Conservation (phyloP, 2,888 invertebrate genomes). For the Phyto melanocephala region DNA sequence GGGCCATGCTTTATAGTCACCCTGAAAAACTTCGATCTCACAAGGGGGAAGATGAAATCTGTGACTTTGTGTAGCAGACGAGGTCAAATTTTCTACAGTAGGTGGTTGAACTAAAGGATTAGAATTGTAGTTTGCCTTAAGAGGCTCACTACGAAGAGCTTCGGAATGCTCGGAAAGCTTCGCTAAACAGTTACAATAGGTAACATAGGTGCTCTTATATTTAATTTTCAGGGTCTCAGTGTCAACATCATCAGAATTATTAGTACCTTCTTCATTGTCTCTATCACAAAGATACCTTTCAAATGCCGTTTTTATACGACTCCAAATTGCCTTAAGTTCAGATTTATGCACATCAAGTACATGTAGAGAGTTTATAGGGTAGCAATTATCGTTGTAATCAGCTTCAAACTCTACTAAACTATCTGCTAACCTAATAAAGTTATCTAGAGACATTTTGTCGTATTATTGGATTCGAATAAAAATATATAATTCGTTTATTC, state of each 20-base stretch:
- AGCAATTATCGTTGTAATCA: background rate
- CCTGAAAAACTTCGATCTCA: background rate
- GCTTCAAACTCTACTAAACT: background rate
- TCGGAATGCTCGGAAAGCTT: background rate
- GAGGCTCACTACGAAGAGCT: background rate
- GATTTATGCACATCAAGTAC: background rate
- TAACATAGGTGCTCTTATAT: background rate
- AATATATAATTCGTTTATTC: no score
- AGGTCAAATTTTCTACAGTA: background rate
- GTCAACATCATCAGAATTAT: background rate
- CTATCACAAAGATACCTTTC: background rate
- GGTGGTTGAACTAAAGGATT: no score
- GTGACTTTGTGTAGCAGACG: background rate
- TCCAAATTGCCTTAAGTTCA: background rate
- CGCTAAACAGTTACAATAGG: background rate
- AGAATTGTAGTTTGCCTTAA: background rate
- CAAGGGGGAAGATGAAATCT: background rate
- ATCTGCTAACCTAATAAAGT: no score
- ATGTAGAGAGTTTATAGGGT: background rate
- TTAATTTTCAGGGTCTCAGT: background rate
- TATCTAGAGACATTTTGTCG: no score
- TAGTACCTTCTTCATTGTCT: background rate
- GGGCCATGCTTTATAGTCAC: conserved; percentile 10
- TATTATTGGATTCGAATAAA: no score
- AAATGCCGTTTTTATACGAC: background rate